A percentile compares a stretch with the other conserved stretches of the same genome.
Conservation (phyloP, 2,888 invertebrate genomes). For the Polyploca ridens region DNA sequence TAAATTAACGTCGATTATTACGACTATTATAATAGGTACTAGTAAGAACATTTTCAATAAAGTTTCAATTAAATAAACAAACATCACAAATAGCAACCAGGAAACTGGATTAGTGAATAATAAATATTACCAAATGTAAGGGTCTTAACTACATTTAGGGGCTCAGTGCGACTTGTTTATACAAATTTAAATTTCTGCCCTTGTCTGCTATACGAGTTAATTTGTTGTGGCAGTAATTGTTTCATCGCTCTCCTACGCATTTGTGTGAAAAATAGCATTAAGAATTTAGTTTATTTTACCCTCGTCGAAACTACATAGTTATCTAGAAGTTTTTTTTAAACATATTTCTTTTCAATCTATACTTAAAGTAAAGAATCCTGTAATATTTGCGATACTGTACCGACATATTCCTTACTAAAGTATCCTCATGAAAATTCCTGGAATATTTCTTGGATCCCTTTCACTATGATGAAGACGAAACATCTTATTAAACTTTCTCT, state of each 20-base stretch:
- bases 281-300: not conserved
- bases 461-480: slow-evolving; percentile 45
- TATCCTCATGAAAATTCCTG: slow-evolving; percentile 39
- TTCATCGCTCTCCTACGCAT: not conserved
- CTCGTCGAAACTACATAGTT: not conserved
- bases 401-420: slow-evolving; percentile 17
- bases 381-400: slow-evolving; percentile 1
- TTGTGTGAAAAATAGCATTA: not conserved
- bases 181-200: slow-evolving; percentile 41
- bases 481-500: slow-evolving; percentile 50
- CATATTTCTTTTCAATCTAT: no score
- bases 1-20: no score
- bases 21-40: no score
- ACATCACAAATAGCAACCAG: slow-evolving; percentile 36
- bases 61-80: slow-evolving; percentile 34
- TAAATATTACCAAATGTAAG: slow-evolving; percentile 45
- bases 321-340: no score
- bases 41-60: slow-evolving; percentile 5
- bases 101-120: slow-evolving; percentile 44
- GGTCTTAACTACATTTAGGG: slow-evolving; percentile 43
- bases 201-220: slow-evolving; percentile 19
- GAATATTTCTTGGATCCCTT: slow-evolving; percentile 25
- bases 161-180: slow-evolving; percentile 41
- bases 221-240: slow-evolving; percentile 14
- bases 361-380: not conserved